Percentiles rank a stretch among this genome's conserved stretches.
These are phyloP conservation scores for Rhodeus uyekii DNA, from an alignment of 2,797 vertebrate species.

Conservation along the genomic window DNA sequence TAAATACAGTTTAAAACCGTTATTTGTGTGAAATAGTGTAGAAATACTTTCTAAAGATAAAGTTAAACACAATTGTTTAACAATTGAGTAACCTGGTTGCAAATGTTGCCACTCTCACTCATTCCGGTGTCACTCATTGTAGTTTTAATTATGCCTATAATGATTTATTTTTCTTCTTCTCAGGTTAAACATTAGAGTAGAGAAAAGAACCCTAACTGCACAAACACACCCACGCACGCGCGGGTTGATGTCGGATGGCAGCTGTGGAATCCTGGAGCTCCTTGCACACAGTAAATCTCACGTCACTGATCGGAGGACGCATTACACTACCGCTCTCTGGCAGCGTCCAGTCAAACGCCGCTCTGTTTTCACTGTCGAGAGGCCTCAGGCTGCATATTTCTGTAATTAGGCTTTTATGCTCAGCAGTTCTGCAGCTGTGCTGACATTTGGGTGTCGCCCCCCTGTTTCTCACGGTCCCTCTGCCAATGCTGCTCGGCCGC, in stretches of 20 bases:
- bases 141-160: background rate
- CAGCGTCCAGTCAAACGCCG: slow-evolving; percentile 75
- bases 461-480: slow-evolving; percentile 89
- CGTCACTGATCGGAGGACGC: slow-evolving; percentile 71
- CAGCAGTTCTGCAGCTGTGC: slow-evolving; percentile 93
- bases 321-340: slow-evolving; percentile 66
- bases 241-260: slow-evolving; percentile 71
- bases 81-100: background rate
- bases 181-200: slow-evolving; percentile 48
- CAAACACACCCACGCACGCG: slow-evolving; percentile 61
- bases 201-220: slow-evolving; percentile 59
- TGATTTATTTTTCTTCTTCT: slow-evolving; percentile 1
- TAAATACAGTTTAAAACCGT: background rate
- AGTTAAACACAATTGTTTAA: background rate
- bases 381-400: slow-evolving; percentile 87
- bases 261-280: slow-evolving; percentile 71
- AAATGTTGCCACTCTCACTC: background rate
- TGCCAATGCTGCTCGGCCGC: slow-evolving; percentile 80
- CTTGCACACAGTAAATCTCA: slow-evolving; percentile 72
- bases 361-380: slow-evolving; percentile 84
- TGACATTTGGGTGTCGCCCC: slow-evolving; percentile 91
- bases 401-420: slow-evolving; percentile 91
- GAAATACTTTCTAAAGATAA: background rate
- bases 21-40: background rate
- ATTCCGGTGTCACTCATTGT: background rate